Evolutionary conservation across 1,140 invertebrate genomes (phyloP).

Genomic region (Drosophila miranda): DNA sequence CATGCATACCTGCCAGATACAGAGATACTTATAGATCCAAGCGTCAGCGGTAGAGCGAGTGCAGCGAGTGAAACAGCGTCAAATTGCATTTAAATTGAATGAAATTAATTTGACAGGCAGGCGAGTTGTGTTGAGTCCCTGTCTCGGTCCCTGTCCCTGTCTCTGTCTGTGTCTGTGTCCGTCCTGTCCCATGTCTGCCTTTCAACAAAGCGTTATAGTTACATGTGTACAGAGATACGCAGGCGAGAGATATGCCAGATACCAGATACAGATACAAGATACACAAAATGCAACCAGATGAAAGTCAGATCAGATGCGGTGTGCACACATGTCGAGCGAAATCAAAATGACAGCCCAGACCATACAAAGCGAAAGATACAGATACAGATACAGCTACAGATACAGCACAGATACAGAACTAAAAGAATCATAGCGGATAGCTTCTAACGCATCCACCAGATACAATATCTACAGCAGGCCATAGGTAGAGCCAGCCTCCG

Average conservation of each 20-base stretch:
- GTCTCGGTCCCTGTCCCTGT: slow-evolving; percentile 22
- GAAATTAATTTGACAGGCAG: slow-evolving; percentile 79
- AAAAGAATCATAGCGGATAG: slow-evolving; percentile 17
- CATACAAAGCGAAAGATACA: slow-evolving; percentile 24
- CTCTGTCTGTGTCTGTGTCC: background rate
- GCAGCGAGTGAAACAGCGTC: slow-evolving; percentile 68
- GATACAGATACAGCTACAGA: slow-evolving; percentile 2
- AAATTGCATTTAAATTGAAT: slow-evolving; percentile 80
- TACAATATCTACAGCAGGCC: slow-evolving; percentile 31
- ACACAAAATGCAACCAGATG: slow-evolving; percentile 49
- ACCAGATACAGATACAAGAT: slow-evolving; percentile 47
- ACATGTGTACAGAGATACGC: slow-evolving; percentile 56
- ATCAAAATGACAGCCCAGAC: slow-evolving; percentile 67
- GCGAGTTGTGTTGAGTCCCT: slow-evolving; percentile 66
- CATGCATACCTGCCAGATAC: slow-evolving; percentile 61
- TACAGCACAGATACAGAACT: slow-evolving; percentile 2
- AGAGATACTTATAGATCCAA: slow-evolving; percentile 43
- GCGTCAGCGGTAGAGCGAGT: slow-evolving; percentile 36
- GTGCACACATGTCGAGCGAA: slow-evolving; percentile 63
- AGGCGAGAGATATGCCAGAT: slow-evolving; percentile 21
- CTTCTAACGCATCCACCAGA: slow-evolving; percentile 51
- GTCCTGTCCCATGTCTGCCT: slow-evolving; percentile 27
- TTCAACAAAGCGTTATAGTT: slow-evolving; percentile 71
- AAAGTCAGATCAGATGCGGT: slow-evolving; percentile 45
- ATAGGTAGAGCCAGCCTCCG: background rate